Base-by-base conservation (phyloP, 1,140 invertebrate genomes). In the Heliconius eleuchia region DNA sequence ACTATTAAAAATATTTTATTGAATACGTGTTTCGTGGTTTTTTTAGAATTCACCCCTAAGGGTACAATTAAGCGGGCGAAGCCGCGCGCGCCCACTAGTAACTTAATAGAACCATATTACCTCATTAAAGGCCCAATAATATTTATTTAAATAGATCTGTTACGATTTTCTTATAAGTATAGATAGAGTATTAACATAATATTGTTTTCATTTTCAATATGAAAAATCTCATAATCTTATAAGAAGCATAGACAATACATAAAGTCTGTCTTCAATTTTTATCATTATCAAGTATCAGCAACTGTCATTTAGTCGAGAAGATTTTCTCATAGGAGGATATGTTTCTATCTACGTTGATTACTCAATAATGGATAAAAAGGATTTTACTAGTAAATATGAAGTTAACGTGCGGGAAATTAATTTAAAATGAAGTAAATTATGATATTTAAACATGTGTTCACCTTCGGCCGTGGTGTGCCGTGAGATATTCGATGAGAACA, bases 401-500 rank as follows among this genome's bases (percentile, higher is more conserved):
- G 50, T 42, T 37, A 57, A 73, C 76, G 74, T 23, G 75, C 34
- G 73, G 16, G 76, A 23, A 52, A 73, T 57, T 71, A 74, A 46
- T 85, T 83, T 79, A 80, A 81, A 85, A 85, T 88, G 77, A 87
- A 85, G 80, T 87, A 87, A 83, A 84, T 76, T 82, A 87, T 86
- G 86, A 85, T 77, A 74, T 83, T 55, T 71, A 81, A 91, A 60
- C 52, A 94, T 94, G 92, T 89, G 86, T 88, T 92, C 92, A 71
- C 92, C 95, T 60, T 95, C 96, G 81, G 96, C 96, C 34, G 95
- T 97, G 83, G 96, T 97, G 80, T 97, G 97, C 93, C 96, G 97
- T 91, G 97, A 97, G 94, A 95, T 97, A 75, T 98, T 97, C 92
- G 97, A 97, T 92, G 97, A 97, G 94, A 96, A 96, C 77, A 97